Percentiles rank a stretch among this genome's conserved stretches.
Conservation (phyloP, 2,888 invertebrate species). For the Temnothorax ravouxi region DNA sequence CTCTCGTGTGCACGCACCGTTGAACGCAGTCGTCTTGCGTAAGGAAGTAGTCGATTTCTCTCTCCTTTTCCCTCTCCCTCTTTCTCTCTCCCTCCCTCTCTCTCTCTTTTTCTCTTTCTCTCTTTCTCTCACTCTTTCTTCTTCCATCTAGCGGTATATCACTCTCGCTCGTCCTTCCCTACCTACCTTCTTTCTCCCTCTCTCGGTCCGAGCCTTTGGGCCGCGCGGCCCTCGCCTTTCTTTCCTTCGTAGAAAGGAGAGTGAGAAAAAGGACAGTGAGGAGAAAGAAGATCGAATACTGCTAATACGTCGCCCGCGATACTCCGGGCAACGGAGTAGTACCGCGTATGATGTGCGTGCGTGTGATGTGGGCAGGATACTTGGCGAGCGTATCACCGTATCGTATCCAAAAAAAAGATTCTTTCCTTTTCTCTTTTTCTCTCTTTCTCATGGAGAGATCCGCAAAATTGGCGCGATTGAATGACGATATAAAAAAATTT, state of each 20-base stretch:
- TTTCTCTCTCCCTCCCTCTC: slow-evolving; percentile 56
- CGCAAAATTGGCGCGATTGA: neutral
- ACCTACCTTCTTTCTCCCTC: slow-evolving; percentile 25
- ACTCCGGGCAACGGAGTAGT: slow-evolving; percentile 11
- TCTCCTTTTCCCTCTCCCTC: slow-evolving; percentile 56
- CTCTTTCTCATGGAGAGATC: neutral
- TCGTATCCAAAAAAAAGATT: slow-evolving; percentile 26
- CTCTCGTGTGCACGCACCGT: slow-evolving; percentile 80
- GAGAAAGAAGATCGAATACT: slow-evolving; percentile 34
- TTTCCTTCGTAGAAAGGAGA: slow-evolving; percentile 48
- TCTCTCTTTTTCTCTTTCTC: slow-evolving; percentile 54
- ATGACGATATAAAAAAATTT: slow-evolving; percentile 11
- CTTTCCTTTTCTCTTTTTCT: slow-evolving; percentile 7
- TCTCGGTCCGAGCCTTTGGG: slow-evolving; percentile 23
- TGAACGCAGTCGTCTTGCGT: slow-evolving; percentile 82
- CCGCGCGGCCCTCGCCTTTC: slow-evolving; percentile 50
- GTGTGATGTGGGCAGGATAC: slow-evolving; percentile 51
- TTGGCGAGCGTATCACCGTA: slow-evolving; percentile 28
- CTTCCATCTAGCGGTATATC: slow-evolving; percentile 30
- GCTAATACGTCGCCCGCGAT: slow-evolving; percentile 36
- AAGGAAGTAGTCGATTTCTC: slow-evolving; percentile 80
- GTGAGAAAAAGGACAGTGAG: slow-evolving; percentile 28
- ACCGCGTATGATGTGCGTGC: slow-evolving; percentile 18
- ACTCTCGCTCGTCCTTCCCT: slow-evolving; percentile 48
- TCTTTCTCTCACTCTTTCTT: slow-evolving; percentile 52